Base-by-base conservation (phyloP, 2,113 vertebrate species). In the Leiothrix lutea region DNA sequence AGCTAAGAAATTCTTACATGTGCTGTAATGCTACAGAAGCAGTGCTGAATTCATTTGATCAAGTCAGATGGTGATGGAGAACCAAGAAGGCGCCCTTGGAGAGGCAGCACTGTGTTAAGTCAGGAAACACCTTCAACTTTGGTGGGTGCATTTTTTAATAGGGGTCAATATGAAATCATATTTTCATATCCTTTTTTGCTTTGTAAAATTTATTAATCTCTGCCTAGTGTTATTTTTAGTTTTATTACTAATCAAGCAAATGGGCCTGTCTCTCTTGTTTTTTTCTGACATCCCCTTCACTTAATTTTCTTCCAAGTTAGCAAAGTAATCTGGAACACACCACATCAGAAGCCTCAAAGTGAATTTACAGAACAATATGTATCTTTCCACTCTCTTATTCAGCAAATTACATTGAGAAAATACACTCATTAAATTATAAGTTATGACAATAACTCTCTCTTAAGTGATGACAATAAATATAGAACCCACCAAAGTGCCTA, bases 241-340 rank as follows among this genome's bases (percentile, higher is more conserved):
- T 48, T 57, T 57, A 24, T 29, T 74, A 29, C 15, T 40, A 29
- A n/a, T 12, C 4, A 74, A 40, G 6, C 15, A 29, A 65, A 40
- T 40, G 2, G 9, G 0, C 4, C 6, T 47, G 6, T 56, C 23
- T 24, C 12, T 13, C 16, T 54, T 56, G 5, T n/a, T 15, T n/a
- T 65, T 85, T 56, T 56, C 29, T 74, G 42, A 29, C 5, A 29
- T 19, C 8, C 3, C 4, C 4, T 65, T 47, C 19, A 40, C 24
- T 19, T 28, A 38, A 3, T 40, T 48, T 40, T 71, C 54, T 65
- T 48, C 18, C 12, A 56, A 23, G 15, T 56, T 73, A 40, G 1
- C 28, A 56, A 23, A 47, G 28, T 28, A 56, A 48, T 56, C 28
- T 56, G 58, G 23, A 56, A 29, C 23, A 65, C 18, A n/a, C 11